Conservation (phyloP, 2,113 vertebrate species). For the Centropristis striata region DNA sequence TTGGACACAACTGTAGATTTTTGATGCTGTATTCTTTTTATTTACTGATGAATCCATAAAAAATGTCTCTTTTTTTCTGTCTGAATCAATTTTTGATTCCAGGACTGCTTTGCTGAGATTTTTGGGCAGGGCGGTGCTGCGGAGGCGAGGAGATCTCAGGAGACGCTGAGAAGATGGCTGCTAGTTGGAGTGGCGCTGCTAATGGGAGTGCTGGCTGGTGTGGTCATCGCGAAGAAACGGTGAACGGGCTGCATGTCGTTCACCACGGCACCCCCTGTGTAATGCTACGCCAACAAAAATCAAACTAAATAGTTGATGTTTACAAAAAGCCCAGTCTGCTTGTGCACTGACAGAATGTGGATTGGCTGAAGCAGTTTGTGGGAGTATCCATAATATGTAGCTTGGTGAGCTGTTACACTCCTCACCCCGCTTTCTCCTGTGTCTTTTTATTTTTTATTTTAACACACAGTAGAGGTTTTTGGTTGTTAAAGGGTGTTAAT, state of each 20-base stretch:
- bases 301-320: slow-evolving; percentile 67
- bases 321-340: slow-evolving; percentile 73
- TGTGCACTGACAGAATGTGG: slow-evolving; percentile 68
- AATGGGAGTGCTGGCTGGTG: slow-evolving; percentile 60
- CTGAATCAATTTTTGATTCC: not conserved
- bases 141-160: slow-evolving; percentile 46
- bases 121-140: slow-evolving; percentile 67
- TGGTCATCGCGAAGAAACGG: slow-evolving; percentile 63
- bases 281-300: slow-evolving; percentile 44
- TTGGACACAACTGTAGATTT: not conserved
- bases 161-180: slow-evolving; percentile 62
- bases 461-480: slow-evolving; percentile 51
- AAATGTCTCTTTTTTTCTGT: not conserved
- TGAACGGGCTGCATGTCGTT: slow-evolving; percentile 40
- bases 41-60: not conserved
- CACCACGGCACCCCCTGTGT: slow-evolving; percentile 8
- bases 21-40: no score
- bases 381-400: slow-evolving; percentile 58
- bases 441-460: slow-evolving; percentile 48
- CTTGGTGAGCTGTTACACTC: slow-evolving; percentile 54
- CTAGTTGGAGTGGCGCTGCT: slow-evolving; percentile 57
- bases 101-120: slow-evolving; percentile 76
- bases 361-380: slow-evolving; percentile 43
- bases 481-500: slow-evolving; percentile 21
- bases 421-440: slow-evolving; percentile 53